Evolutionary conservation across 2,797 vertebrate genomes (phyloP).

Genomic region (Chloroceryle inda): DNA sequence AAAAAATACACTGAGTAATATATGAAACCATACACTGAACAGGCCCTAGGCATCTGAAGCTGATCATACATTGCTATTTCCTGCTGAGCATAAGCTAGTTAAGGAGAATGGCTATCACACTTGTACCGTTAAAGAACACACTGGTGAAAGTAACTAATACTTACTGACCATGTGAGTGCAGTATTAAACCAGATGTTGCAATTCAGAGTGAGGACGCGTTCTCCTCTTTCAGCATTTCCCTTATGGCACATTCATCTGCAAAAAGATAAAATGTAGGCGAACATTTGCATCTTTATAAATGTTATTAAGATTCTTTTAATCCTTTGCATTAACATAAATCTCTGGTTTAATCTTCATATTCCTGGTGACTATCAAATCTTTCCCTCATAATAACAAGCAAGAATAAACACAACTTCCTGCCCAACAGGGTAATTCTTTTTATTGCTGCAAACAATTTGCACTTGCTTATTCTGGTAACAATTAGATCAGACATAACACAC

Average conservation of each 20-base stretch:
- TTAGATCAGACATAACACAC: background rate
- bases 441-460: background rate
- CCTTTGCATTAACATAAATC: conserved; percentile 78
- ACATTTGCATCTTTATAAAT: conserved; percentile 75
- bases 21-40: background rate
- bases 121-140: background rate
- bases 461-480: conserved; percentile 9
- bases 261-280: conserved; percentile 65
- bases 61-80: background rate
- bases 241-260: conserved; percentile 64
- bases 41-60: background rate
- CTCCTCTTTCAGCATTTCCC: conserved; percentile 38
- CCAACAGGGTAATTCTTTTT: conserved; percentile 23
- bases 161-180: conserved; percentile 68
- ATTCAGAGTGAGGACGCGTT: background rate
- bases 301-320: conserved; percentile 78
- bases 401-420: conserved; percentile 45
- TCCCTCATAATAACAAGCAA: conserved; percentile 53
- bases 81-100: background rate
- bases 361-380: conserved; percentile 62
- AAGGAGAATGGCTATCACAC: background rate
- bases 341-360: conserved; percentile 72
- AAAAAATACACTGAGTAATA: background rate
- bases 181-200: conserved; percentile 67
- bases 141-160: conserved; percentile 15